Base-by-base conservation (phyloP, 2,797 vertebrate species). In the Gadopsis marmoratus region DNA sequence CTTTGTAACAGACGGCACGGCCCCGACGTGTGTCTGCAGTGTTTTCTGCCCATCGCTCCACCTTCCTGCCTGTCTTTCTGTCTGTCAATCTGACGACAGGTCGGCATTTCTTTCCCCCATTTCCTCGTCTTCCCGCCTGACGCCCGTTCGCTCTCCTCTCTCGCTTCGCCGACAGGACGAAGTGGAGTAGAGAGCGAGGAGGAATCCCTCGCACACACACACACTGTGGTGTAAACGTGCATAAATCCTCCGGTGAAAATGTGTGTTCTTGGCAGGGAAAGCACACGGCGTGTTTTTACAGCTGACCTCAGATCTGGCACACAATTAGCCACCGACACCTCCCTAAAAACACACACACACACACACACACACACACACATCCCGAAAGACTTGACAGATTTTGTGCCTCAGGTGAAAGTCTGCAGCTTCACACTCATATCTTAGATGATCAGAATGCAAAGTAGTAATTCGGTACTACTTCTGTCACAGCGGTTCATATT, bases 181-280 rank as follows among this genome's bases (percentile, higher is more conserved):
- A 33, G 45, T 19, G 0, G 33, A 37, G 1, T 7, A 29, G 64
- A 62, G 62, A 61, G 70, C 2, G 58, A 43, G 8, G 26, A 51
- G 64, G 43, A 64, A 33, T 54, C 55, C 37, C 35, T 54, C 56
- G 64, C 61, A 65, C 23, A 51, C 54, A 72, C 26, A 61, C 55
- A 60, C 35, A 43, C 58, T 4, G 45, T 48, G 47, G 7, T 48
- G 17, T 29, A 48, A 60, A 62, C 56, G 26, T 23, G 39, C 31
- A 12, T 12, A 21, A 17, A 54, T 33, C 45, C 54, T 64, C 21
- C 23, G 70, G 26, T 60, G 60, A 76, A 53, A 31, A n/a, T 16
- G n/a, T 7, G 29, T 59, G 39, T 64, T 72, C 48, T 26, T 56
- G 55, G 23, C 55, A 76, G 50, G 14, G n/a, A 50, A 55, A 64